A percentile compares a stretch with the other conserved stretches of the same genome.
phyloP scores from a whole-genome alignment of 2,113 vertebrate genomes.

The Lanius ludovicianus region DNA sequence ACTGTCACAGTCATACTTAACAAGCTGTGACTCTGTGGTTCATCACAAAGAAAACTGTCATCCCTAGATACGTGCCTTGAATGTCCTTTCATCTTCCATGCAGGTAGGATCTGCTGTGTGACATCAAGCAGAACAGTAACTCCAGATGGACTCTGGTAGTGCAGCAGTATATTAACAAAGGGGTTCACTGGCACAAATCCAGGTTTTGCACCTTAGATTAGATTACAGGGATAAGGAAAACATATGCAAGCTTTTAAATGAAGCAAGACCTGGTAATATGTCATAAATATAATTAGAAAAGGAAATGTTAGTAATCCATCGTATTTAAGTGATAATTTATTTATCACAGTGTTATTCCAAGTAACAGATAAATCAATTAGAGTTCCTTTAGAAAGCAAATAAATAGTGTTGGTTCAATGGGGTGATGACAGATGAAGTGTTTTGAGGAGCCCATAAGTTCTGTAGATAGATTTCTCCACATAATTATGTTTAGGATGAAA shows the following conservation, averaged over 20 bases:
- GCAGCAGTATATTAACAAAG: constrained; percentile 23
- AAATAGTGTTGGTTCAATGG: constrained; percentile 6
- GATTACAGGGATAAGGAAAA: constrained; percentile 63
- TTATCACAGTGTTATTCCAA: constrained; percentile 69
- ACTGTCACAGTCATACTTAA: constrained; percentile 77
- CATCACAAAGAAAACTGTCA: constrained; percentile 80
- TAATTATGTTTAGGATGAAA: background rate
- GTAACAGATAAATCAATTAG: constrained; percentile 74
- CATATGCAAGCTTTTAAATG: constrained; percentile 58
- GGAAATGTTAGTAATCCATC: constrained; percentile 41
- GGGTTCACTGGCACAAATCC: constrained; percentile 40
- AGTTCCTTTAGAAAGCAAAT: constrained; percentile 21
- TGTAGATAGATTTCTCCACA: background rate
- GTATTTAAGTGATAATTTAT: constrained; percentile 72
- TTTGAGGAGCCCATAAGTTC: background rate
- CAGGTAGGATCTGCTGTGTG: constrained; percentile 66
- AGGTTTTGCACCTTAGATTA: constrained; percentile 71
- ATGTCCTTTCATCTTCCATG: constrained; percentile 72
- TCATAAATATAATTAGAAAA: constrained; percentile 68
- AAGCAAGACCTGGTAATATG: constrained; percentile 42
- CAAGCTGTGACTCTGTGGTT: constrained; percentile 80
- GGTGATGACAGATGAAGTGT: constrained; percentile 17
- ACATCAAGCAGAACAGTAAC: constrained; percentile 69
- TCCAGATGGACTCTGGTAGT: constrained; percentile 48
- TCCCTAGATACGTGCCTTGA: constrained; percentile 70